These are phyloP conservation scores for Pemphredon lugubris DNA, from an alignment of 2,888 invertebrate genomes.

Conservation along the genomic window DNA sequence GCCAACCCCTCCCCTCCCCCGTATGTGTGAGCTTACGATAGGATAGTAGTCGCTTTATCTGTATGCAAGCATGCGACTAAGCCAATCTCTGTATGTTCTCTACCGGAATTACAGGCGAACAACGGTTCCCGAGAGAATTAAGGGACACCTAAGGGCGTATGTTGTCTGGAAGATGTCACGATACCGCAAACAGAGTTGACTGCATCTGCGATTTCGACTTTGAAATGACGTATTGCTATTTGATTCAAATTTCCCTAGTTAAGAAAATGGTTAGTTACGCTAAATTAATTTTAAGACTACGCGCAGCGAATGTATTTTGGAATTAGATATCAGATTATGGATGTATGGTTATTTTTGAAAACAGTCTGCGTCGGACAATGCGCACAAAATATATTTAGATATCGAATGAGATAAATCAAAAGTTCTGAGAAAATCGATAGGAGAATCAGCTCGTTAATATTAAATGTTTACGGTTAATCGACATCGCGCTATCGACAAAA, in stretches of 20 bases:
- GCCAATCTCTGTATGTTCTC: conserved; percentile 69
- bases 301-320: too few species aligned
- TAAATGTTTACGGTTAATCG: too few species aligned
- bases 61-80: conserved; percentile 68
- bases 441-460: too few species aligned
- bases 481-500: background rate
- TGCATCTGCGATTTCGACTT: conserved; percentile 50
- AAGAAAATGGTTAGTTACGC: too few species aligned
- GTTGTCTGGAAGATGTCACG: conserved; percentile 62
- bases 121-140: conserved; percentile 64
- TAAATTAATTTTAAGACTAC: too few species aligned
- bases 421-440: too few species aligned
- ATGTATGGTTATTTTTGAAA: too few species aligned
- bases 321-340: too few species aligned
- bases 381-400: too few species aligned
- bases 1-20: conserved; percentile 29
- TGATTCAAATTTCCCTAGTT: conserved; percentile 9
- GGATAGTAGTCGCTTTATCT: conserved; percentile 60
- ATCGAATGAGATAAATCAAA: too few species aligned
- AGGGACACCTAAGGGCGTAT: conserved; percentile 64
- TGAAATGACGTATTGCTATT: conserved; percentile 32
- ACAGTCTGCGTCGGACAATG: too few species aligned
- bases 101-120: conserved; percentile 69
- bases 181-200: conserved; percentile 47
- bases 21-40: conserved; percentile 45